Conservation (phyloP, 2,113 vertebrate species). For the Gadus chalcogrammus region DNA sequence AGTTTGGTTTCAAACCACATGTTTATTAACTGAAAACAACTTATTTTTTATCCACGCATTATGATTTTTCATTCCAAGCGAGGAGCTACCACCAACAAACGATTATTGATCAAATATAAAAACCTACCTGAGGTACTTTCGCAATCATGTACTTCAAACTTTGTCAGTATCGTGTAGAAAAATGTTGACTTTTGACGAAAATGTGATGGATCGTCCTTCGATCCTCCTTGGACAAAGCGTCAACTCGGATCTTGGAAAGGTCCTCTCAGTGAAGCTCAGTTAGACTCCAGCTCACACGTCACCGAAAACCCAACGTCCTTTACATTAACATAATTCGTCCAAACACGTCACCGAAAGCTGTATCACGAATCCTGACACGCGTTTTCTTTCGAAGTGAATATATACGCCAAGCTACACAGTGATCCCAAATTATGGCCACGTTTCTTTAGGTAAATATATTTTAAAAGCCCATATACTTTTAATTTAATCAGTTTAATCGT, state of each 20-base stretch:
- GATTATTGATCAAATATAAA: neutral
- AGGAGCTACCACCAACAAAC: neutral
- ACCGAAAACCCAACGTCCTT: constrained; percentile 57
- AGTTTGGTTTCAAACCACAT: too few species aligned
- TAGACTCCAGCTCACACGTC: constrained; percentile 69
- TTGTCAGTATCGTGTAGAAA: neutral
- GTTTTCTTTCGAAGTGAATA: neutral
- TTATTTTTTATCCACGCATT: too few species aligned
- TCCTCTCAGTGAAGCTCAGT: constrained; percentile 72
- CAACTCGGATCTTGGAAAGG: constrained; percentile 27
- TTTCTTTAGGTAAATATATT: neutral
- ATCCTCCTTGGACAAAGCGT: constrained; percentile 11
- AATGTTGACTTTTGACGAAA: constrained; percentile 9
- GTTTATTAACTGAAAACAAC: too few species aligned
- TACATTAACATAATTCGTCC: constrained; percentile 58
- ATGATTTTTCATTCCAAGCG: neutral
- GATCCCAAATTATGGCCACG: too few species aligned
- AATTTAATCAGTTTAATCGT: neutral
- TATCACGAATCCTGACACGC: neutral
- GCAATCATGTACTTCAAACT: constrained; percentile 39
- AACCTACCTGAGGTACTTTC: constrained; percentile 49
- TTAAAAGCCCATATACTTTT: neutral
- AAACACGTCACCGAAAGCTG: constrained; percentile 46
- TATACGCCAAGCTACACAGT: too few species aligned
- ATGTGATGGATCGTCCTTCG: constrained; percentile 6